These are phyloP conservation scores for Scolopax rusticola DNA, from an alignment of 2,797 vertebrate genomes.

Conservation along the genomic window DNA sequence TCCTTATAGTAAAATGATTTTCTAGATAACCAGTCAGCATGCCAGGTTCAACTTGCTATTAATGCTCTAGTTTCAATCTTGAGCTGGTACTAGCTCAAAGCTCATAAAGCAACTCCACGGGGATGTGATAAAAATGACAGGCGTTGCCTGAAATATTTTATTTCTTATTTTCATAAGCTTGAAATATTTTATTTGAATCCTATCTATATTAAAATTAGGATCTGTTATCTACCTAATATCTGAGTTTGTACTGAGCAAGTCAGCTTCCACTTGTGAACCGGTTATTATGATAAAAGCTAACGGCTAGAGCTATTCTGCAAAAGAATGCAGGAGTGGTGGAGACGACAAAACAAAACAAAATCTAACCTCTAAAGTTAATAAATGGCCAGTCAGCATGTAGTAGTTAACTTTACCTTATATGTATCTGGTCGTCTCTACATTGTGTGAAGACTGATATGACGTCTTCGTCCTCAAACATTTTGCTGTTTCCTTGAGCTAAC, in stretches of 20 bases:
- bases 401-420: not conserved
- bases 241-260: not conserved
- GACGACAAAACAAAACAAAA: not conserved
- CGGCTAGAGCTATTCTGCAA: not conserved
- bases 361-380: not conserved
- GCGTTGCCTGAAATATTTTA: not conserved
- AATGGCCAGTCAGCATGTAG: not conserved
- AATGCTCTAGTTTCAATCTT: not conserved
- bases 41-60: not conserved
- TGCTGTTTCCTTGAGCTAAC: not conserved
- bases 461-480: not conserved
- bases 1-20: not conserved
- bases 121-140: not conserved
- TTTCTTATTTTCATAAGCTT: not conserved
- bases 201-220: not conserved
- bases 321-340: accelerated
- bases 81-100: not conserved
- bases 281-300: not conserved
- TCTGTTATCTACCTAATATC: not conserved
- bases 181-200: not conserved
- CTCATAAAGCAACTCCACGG: not conserved
- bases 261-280: not conserved
- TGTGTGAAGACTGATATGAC: not conserved
- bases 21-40: not conserved
- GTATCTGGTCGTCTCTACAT: not conserved